These are phyloP conservation scores for Eptesicus fuscus DNA, from an alignment of 2,113 vertebrate species.

Conservation along the genomic window DNA sequence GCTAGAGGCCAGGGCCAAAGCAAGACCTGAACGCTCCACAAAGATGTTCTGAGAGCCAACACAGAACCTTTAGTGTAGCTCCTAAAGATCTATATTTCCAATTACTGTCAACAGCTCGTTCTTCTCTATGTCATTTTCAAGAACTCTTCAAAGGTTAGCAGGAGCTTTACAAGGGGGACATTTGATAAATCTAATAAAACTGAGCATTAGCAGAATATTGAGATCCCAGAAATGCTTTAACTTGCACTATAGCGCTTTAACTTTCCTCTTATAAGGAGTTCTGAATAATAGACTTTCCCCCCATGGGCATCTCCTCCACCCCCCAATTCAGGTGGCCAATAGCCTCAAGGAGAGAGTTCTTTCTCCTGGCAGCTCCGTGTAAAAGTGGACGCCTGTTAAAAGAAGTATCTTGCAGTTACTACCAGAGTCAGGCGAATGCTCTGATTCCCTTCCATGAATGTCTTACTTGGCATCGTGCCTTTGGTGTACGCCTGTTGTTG, in stretches of 20 bases:
- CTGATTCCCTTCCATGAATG: not conserved
- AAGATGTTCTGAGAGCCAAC: not conserved
- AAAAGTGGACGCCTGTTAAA: not conserved
- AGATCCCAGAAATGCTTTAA: not conserved
- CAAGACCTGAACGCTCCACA: not conserved
- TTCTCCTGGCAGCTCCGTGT: not conserved
- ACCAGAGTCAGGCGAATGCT: not conserved
- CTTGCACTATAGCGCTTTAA: not conserved
- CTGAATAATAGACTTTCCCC: not conserved
- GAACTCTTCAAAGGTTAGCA: not conserved
- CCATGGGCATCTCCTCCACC: not conserved
- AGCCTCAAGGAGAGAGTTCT: not conserved
- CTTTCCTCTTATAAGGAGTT: not conserved
- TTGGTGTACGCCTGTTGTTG: not conserved
- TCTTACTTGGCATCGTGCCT: not conserved
- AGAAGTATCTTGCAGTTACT: not conserved
- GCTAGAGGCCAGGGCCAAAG: not conserved
- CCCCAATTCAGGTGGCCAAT: not conserved
- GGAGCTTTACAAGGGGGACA: conserved; percentile 4
- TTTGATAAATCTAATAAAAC: conserved; percentile 7
- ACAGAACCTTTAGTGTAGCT: not conserved
- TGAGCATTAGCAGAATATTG: not conserved
- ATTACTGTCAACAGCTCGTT: conserved; percentile 20
- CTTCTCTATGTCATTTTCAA: conserved; percentile 21
- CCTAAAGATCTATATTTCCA: not conserved